Percentiles rank a stretch among this genome's conserved stretches.
phyloP scores from a whole-genome alignment of 2,113 vertebrate genomes.

The Menidia beryllina region DNA sequence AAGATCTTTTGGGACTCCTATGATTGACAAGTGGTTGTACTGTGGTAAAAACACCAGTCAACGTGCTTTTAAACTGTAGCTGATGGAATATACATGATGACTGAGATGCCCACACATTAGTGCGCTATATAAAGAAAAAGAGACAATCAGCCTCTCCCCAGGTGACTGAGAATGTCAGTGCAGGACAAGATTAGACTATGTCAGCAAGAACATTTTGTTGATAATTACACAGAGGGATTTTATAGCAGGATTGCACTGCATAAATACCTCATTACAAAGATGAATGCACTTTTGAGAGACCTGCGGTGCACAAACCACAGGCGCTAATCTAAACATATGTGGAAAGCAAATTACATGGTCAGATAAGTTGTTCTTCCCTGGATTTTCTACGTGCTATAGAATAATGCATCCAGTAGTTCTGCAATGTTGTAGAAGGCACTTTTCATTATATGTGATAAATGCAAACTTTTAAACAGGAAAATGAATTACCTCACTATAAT shows the following conservation, averaged over 20 bases:
- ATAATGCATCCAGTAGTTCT: background rate
- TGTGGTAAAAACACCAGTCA: background rate
- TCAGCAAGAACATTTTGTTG: background rate
- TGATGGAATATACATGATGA: background rate
- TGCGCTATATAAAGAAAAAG: background rate
- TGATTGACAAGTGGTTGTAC: background rate
- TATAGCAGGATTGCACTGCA: background rate
- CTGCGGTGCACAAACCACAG: slow-evolving; percentile 2
- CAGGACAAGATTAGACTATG: background rate
- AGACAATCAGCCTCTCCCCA: background rate
- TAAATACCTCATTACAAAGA: slow-evolving; percentile 7
- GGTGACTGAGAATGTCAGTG: background rate
- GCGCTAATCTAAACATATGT: background rate
- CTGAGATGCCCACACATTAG: background rate
- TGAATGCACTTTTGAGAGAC: slow-evolving; percentile 5
- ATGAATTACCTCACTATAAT: too few relatives aligned
- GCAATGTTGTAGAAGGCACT: background rate
- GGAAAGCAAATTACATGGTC: background rate
- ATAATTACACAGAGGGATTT: slow-evolving; percentile 2
- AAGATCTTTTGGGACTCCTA: background rate
- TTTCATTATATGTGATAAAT: background rate
- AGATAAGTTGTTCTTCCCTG: background rate
- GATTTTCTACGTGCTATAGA: background rate
- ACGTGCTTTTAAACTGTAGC: background rate
- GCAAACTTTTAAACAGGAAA: too few relatives aligned